These are phyloP conservation scores for Oryzias javanicus DNA, from an alignment of 2,113 vertebrate genomes.

Conservation along the genomic window DNA sequence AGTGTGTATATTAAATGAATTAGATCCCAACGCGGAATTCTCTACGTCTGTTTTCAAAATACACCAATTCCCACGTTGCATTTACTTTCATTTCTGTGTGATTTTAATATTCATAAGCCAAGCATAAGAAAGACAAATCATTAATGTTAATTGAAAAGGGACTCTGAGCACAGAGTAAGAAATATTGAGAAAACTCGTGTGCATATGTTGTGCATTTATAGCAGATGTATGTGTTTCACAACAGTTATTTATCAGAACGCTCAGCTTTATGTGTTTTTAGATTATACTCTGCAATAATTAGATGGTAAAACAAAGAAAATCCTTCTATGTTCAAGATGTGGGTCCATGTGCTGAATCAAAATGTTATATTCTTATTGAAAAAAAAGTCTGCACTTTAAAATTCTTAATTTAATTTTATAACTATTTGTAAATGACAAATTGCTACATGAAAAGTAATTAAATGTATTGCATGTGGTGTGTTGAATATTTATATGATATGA, in stretches of 20 bases:
- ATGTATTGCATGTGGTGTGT: no score
- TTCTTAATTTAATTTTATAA: background rate
- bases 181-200: conserved; percentile 57
- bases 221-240: conserved; percentile 41
- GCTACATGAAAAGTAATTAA: no score
- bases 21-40: conserved; percentile 54
- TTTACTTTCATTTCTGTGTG: conserved; percentile 70
- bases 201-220: conserved; percentile 36
- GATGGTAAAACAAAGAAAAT: no score
- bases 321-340: no score
- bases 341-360: background rate
- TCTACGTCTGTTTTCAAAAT: conserved; percentile 59
- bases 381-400: background rate
- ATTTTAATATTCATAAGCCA: conserved; percentile 75
- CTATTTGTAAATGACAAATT: no score
- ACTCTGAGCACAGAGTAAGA: conserved; percentile 53
- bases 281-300: no score
- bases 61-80: conserved; percentile 61
- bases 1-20: conserved; percentile 64
- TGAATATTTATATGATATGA: no score
- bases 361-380: background rate
- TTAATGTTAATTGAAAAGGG: conserved; percentile 77
- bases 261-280: background rate
- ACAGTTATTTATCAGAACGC: background rate
- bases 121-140: conserved; percentile 53